A percentile compares a stretch with the other conserved stretches of the same genome.
Evolutionary conservation across 1,140 invertebrate genomes (phyloP).

Genomic region (Eriocheir sinensis): DNA sequence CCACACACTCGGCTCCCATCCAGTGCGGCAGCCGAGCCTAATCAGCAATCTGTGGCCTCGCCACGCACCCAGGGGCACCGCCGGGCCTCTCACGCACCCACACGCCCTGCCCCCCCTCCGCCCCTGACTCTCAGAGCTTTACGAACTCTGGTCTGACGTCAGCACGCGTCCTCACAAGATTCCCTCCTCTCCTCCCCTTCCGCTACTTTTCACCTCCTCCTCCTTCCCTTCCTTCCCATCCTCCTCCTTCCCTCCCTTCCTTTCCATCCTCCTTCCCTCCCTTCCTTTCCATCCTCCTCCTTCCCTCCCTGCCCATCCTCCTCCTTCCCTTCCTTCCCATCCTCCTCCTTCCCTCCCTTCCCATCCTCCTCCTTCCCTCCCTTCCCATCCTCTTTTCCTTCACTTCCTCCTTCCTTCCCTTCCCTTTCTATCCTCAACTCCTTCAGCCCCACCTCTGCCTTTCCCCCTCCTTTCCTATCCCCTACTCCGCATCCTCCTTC

Average conservation of each 20-base stretch:
- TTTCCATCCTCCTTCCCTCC: background rate
- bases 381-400: background rate
- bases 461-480: background rate
- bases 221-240: background rate
- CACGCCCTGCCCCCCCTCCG: background rate
- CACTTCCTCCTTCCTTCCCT: too few species aligned
- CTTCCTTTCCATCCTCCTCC: background rate
- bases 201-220: background rate
- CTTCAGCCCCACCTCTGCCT: too few species aligned
- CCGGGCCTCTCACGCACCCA: background rate
- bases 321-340: background rate
- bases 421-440: too few species aligned
- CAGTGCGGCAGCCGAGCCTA: background rate
- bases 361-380: background rate
- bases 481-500: background rate
- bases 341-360: background rate
- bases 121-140: background rate
- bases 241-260: background rate
- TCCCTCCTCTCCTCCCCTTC: background rate
- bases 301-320: background rate
- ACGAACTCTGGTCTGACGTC: background rate
- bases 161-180: background rate
- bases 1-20: background rate
- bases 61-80: background rate
- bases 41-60: background rate